These are phyloP conservation scores for Serripes groenlandicus DNA, from an alignment of 2,888 invertebrate genomes.

Conservation along the genomic window DNA sequence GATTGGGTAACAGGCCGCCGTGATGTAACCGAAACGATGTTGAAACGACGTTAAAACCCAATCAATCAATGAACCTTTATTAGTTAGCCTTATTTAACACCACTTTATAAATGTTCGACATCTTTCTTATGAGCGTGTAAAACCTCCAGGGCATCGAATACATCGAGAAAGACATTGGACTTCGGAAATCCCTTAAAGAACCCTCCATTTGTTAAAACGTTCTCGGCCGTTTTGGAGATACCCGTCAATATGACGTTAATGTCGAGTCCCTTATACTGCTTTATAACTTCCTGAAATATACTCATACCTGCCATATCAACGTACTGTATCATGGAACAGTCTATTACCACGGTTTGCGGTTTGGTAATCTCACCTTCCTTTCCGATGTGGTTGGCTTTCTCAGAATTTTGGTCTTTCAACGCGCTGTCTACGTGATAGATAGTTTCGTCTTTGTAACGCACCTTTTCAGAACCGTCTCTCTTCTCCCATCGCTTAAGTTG, in stretches of 20 bases:
- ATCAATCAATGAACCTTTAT: too few species aligned
- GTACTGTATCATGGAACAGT: conserved; percentile 75
- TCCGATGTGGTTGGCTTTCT: not conserved
- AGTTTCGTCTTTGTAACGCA: not conserved
- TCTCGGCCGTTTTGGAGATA: conserved; percentile 5
- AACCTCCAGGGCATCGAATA: conserved; percentile 47
- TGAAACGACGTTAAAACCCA: not conserved
- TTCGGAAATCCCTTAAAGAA: conserved; percentile 51
- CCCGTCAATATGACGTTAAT: conserved; percentile 40
- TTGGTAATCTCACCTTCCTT: not conserved
- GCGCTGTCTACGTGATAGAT: not conserved
- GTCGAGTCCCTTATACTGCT: conserved; percentile 55
- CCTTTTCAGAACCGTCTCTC: not conserved
- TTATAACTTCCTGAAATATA: conserved; percentile 68
- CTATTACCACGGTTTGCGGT: conserved; percentile 68
- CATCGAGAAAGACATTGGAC: conserved; percentile 41
- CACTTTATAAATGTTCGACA: too few species aligned
- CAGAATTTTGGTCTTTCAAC: not conserved
- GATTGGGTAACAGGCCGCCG: not conserved
- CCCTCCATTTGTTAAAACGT: conserved; percentile 27
- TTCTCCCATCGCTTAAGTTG: not conserved
- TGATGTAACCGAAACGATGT: not conserved
- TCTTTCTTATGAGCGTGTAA: too few species aligned
- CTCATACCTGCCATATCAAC: conserved; percentile 77
- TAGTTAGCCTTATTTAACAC: too few species aligned